Percentiles rank a stretch among this genome's conserved stretches.
phyloP scores from a whole-genome alignment of 1,140 invertebrate species.

The Drosophila ercepeae region DNA sequence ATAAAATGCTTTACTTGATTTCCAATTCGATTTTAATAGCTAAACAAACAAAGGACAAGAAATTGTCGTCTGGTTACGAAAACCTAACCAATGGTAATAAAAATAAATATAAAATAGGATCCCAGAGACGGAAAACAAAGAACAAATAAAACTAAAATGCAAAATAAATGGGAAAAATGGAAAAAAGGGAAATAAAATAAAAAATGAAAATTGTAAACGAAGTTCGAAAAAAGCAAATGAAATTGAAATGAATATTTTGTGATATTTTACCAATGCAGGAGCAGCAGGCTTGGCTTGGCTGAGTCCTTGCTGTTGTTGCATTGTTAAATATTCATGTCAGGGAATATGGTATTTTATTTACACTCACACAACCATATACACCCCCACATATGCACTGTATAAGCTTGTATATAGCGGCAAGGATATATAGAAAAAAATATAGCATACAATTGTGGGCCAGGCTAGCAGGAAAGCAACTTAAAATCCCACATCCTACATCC shows the following conservation, averaged over 20 bases:
- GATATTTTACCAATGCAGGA: slow-evolving; percentile 57
- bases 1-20: slow-evolving; percentile 3
- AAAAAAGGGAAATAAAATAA: slow-evolving; percentile 36
- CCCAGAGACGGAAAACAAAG: neutral
- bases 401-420: neutral
- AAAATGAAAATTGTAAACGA: slow-evolving; percentile 29
- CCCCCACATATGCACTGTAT: slow-evolving; percentile 6
- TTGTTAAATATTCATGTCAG: slow-evolving; percentile 70
- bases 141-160: slow-evolving; percentile 35
- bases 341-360: slow-evolving; percentile 37
- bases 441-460: slow-evolving; percentile 14
- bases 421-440: neutral
- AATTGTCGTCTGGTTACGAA: slow-evolving; percentile 1
- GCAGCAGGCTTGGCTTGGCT: slow-evolving; percentile 9
- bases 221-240: slow-evolving; percentile 53
- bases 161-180: slow-evolving; percentile 31
- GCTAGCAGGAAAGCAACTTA: neutral
- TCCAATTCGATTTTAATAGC: slow-evolving; percentile 3
- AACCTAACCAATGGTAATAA: slow-evolving; percentile 6
- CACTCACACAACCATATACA: slow-evolving; percentile 15
- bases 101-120: neutral
- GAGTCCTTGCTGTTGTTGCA: slow-evolving; percentile 42
- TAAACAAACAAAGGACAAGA: neutral
- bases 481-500: neutral
- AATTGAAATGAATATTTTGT: slow-evolving; percentile 79